Evolutionary conservation across 2,888 invertebrate genomes (phyloP).

Genomic region (Notodonta ziczac): DNA sequence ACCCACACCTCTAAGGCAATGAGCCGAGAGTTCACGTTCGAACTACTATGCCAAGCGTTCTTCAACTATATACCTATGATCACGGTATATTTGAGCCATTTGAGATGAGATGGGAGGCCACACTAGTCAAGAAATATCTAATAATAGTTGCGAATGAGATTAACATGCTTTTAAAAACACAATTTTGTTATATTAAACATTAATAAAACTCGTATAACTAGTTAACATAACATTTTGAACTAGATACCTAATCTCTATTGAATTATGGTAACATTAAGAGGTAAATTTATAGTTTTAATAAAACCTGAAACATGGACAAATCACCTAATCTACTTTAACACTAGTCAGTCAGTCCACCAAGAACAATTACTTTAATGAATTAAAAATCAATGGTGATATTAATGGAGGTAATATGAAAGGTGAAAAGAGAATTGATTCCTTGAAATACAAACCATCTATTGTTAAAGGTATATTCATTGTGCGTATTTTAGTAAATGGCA

Average conservation of each 20-base stretch:
- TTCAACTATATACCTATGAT: too few species aligned
- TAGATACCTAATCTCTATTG: background rate
- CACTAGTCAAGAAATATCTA: too few species aligned
- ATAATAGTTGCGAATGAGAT: background rate
- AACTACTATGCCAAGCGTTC: too few species aligned
- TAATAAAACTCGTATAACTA: background rate
- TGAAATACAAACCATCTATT: slow-evolving; percentile 5
- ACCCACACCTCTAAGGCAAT: too few species aligned
- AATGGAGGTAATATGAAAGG: background rate
- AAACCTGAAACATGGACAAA: too few species aligned
- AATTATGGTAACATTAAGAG: too few species aligned
- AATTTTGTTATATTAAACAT: background rate
- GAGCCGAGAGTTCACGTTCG: too few species aligned
- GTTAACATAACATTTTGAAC: background rate
- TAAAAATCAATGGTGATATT: background rate
- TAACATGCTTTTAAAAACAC: background rate
- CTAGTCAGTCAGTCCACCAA: too few species aligned
- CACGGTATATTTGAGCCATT: too few species aligned
- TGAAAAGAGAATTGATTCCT: slow-evolving; percentile 4
- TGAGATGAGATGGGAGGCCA: too few species aligned
- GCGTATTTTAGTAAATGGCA: slow-evolving; percentile 8
- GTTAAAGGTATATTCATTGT: slow-evolving; percentile 13
- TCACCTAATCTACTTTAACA: too few species aligned
- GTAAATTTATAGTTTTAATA: too few species aligned
- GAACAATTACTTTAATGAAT: background rate